Evolutionary conservation across 2,797 vertebrate species (phyloP).

Genomic region (Amniataba percoides): DNA sequence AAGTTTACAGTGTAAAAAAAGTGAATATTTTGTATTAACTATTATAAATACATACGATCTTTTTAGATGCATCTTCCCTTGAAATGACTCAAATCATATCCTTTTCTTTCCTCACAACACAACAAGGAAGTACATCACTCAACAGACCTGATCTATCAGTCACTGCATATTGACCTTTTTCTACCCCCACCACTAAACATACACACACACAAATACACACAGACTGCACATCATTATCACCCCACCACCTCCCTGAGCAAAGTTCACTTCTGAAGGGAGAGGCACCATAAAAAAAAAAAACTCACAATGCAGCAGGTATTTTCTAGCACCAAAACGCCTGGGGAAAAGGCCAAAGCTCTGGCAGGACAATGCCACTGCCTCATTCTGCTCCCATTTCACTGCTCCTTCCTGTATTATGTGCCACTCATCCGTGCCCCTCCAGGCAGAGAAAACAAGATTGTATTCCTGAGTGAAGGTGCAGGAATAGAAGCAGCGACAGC

Average conservation of each 20-base stretch:
- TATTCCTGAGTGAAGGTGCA: conserved; percentile 8
- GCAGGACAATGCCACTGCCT: conserved; percentile 33
- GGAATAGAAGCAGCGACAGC: conserved; percentile 31
- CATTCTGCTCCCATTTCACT: conserved; percentile 37
- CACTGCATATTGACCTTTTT: conserved; percentile 37
- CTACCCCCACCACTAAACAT: conserved; percentile 9
- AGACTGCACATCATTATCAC: conserved; percentile 45
- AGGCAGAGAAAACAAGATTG: conserved; percentile 30
- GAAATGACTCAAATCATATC: neutral
- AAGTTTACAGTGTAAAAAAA: neutral
- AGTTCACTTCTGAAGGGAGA: conserved; percentile 62
- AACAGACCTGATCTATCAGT: conserved; percentile 46
- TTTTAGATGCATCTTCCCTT: neutral
- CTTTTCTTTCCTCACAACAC: neutral
- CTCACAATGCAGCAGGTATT: conserved; percentile 53
- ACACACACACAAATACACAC: conserved; percentile 21
- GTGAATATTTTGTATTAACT: neutral
- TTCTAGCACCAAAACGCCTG: conserved; percentile 23
- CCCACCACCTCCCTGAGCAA: conserved; percentile 55
- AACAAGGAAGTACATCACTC: conserved; percentile 36
- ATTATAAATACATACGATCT: neutral
- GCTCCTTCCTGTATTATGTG: conserved; percentile 38
- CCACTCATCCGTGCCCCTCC: conserved; percentile 28
- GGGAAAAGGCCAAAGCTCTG: conserved; percentile 38
- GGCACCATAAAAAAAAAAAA: conserved; percentile 58